These are phyloP conservation scores for Sporophila hypoxantha DNA, from an alignment of 2,113 vertebrate species.

Conservation along the genomic window DNA sequence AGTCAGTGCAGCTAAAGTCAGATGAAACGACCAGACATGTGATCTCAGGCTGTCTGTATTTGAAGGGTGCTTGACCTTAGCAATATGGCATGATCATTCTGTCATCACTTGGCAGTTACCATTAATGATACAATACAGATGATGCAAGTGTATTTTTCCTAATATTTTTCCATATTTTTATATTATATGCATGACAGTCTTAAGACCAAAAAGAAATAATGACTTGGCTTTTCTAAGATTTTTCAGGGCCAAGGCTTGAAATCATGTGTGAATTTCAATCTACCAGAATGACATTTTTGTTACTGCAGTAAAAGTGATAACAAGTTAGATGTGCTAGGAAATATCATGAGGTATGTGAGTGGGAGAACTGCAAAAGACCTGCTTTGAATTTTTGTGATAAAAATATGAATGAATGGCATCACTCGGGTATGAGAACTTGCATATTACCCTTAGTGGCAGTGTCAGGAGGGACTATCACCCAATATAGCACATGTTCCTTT, in stretches of 20 bases:
- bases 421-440: background rate
- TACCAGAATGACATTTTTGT: background rate
- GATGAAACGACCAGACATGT: background rate
- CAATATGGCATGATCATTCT: background rate
- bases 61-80: background rate
- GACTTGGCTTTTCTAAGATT: background rate
- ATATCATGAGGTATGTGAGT: background rate
- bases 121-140: background rate
- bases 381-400: background rate
- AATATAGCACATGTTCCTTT: background rate
- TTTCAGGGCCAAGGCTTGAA: background rate
- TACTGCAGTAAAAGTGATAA: background rate
- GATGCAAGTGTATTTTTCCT: background rate
- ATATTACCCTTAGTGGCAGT: background rate
- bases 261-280: background rate
- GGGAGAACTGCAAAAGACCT: background rate
- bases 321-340: background rate
- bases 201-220: background rate
- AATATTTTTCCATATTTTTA: background rate
- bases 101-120: background rate
- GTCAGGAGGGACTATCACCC: background rate
- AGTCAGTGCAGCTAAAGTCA: background rate
- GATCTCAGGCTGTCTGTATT: background rate
- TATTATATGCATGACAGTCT: background rate
- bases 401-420: background rate